Evolutionary conservation across 2,888 invertebrate species (phyloP).

Genomic region (Julus scandinavius): DNA sequence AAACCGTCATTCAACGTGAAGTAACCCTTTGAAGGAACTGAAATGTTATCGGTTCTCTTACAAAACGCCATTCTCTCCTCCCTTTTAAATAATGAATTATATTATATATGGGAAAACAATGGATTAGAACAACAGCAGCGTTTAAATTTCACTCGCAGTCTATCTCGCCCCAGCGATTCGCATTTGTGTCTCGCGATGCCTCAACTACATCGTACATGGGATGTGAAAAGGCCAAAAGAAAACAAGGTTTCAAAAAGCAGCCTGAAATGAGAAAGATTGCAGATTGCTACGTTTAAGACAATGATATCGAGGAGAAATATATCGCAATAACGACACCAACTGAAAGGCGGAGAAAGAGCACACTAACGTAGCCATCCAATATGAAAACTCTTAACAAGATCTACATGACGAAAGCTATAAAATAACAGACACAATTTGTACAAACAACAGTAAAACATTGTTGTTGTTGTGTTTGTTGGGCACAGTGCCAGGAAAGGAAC

Average conservation of each 20-base stretch:
- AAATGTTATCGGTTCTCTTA: not conserved
- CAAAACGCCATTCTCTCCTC: slow-evolving; percentile 33
- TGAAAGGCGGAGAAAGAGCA: too few species aligned
- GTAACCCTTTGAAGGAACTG: not conserved
- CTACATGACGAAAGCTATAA: too few species aligned
- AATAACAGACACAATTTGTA: too few species aligned
- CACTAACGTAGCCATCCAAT: too few species aligned
- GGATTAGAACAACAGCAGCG: slow-evolving; percentile 7
- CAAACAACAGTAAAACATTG: too few species aligned
- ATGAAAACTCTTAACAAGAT: too few species aligned
- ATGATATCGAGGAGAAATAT: too few species aligned
- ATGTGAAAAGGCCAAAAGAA: not conserved
- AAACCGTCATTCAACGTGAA: not conserved
- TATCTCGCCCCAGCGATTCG: not conserved
- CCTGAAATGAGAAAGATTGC: not conserved
- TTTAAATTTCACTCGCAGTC: not conserved
- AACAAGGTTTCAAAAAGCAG: not conserved
- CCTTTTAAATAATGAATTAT: not conserved
- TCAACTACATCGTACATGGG: too few species aligned
- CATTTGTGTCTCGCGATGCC: not conserved
- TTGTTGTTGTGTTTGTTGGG: too few species aligned
- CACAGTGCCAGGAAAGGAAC: too few species aligned
- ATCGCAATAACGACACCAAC: too few species aligned
- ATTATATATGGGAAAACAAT: not conserved
- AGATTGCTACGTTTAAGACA: not conserved